phyloP scores from a whole-genome alignment of 2,113 vertebrate genomes.

The Ahaetulla prasina region DNA sequence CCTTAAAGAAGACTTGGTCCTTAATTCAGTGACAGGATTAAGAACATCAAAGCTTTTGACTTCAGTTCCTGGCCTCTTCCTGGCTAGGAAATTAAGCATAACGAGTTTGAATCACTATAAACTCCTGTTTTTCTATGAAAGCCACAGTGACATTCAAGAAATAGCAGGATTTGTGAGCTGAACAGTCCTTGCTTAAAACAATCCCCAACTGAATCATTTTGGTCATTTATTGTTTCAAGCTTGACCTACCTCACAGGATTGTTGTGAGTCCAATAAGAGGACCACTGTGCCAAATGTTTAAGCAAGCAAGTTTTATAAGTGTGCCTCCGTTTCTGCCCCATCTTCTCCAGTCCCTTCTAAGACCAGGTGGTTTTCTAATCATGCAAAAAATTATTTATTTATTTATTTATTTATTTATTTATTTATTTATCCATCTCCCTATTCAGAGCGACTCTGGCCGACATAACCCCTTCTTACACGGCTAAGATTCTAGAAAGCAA shows the following conservation, averaged over 20 bases:
- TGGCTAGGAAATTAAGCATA: neutral
- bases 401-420: too few relatives aligned
- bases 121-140: neutral
- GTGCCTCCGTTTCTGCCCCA: neutral
- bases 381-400: neutral
- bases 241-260: neutral
- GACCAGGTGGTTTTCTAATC: neutral
- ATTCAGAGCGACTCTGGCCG: neutral
- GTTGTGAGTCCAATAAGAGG: neutral
- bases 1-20: neutral
- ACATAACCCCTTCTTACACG: neutral
- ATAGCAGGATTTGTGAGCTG: neutral
- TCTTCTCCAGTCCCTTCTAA: neutral
- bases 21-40: neutral
- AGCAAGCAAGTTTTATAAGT: neutral
- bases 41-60: neutral
- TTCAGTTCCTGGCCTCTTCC: neutral
- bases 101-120: neutral
- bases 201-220: neutral
- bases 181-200: neutral
- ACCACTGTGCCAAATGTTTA: neutral
- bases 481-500: neutral
- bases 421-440: neutral
- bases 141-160: neutral
- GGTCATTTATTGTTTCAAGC: neutral